These are phyloP conservation scores for Platycheirus albimanus DNA, from an alignment of 2,888 invertebrate species.

Conservation along the genomic window DNA sequence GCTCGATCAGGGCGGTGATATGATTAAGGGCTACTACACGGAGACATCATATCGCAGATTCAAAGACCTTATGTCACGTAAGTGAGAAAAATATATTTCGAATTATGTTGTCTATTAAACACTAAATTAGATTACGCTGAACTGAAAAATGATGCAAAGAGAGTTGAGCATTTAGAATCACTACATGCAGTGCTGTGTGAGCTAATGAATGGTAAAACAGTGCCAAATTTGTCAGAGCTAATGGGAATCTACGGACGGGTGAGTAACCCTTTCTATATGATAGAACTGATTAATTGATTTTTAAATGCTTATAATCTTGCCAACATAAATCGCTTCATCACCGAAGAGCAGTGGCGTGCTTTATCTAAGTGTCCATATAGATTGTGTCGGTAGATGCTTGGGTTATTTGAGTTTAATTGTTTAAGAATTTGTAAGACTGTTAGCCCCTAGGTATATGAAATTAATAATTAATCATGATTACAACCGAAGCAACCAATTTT, in stretches of 20 bases:
- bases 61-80: constrained; percentile 95
- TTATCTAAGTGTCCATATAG: no score
- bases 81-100: constrained; percentile 81
- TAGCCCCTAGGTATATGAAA: no score
- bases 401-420: no score
- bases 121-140: constrained; percentile 89
- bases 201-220: constrained; percentile 86
- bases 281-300: constrained; percentile 7
- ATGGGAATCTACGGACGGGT: constrained; percentile 94
- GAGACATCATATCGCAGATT: constrained; percentile 89
- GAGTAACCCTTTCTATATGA: constrained; percentile 78
- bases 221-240: constrained; percentile 90
- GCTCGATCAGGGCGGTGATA: constrained; percentile 86
- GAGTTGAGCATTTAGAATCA: constrained; percentile 91
- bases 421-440: no score
- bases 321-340: background rate
- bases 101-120: background rate
- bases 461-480: no score
- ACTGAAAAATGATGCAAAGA: constrained; percentile 88
- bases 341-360: background rate
- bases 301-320: constrained; percentile 19
- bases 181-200: constrained; percentile 88
- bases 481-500: no score
- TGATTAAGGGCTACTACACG: constrained; percentile 87
- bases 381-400: no score